Base-by-base conservation (phyloP, 2,888 invertebrate genomes). In the Drosophila kuntzei region DNA sequence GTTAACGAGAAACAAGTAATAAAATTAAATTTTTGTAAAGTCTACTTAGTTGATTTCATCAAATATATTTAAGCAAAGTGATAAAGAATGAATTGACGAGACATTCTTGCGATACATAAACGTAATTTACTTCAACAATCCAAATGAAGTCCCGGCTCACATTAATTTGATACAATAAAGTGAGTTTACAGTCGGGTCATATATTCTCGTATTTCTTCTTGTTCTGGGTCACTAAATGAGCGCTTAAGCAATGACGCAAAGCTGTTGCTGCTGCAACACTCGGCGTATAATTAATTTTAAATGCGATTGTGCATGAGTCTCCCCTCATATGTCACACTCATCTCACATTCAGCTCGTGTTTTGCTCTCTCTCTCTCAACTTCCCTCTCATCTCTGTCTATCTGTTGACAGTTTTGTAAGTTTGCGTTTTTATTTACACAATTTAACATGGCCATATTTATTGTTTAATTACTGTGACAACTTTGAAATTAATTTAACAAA, bases 281-380 rank as follows among this genome's bases (percentile, higher is more conserved):
- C 54, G 75, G 69, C 79, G 82, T 83, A 84, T 83, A 83, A 83
- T 87, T 87, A 87, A 83, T 87, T 83, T 84, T 73, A 84, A 84
- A 87, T 84, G 72, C 61, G 67, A 61, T 57, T 70, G 71, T 36
- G 27, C 46, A 63, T 43, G 54, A 34, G 36, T 60, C 29, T 12
- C 43, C 29, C 22, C 32, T 18, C 60, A 16, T 43, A 27, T 53
- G 44, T 61, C 36, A 29, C 43, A 54, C 36, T 49, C 72, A 50
- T 53, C 59, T 61, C 71, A 53, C 61, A 71, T 60, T 49, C 70
- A 44, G 47, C 27, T 58, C 22, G 16, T 55, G n/a, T 22, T 14
- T 4, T 32, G 2, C 41, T n/a, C 27, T 29, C 20, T 46, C 50
- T 2, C 37, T 20, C 47, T 20, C 25, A 27, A 37, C 5, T 11